Base-by-base conservation (phyloP, 1,140 invertebrate species). In the Aphidius ervi region DNA sequence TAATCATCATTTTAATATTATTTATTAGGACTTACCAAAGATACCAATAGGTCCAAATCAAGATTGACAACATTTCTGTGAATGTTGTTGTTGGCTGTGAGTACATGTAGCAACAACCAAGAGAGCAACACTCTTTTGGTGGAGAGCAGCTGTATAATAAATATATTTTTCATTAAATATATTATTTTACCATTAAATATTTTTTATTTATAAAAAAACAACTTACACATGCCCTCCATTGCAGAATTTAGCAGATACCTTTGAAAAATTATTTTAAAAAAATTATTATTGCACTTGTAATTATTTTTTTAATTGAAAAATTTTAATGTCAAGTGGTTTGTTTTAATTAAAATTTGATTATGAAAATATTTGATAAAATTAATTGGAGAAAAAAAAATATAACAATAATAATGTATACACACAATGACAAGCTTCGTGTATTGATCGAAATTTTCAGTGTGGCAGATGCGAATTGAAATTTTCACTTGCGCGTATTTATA, bases 61-160 rank as follows among this genome's bases (percentile, higher is more conserved):
- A 62, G 61, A 78, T 73, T 57, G 74, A 74, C 53, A 79, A 74
- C 73, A 78, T 78, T 62, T 76, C 75, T 77, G 79, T 58, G 74
- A 76, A 48, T 77, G 74, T 66, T 72, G 71, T 66, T 74, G 76
- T 66, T 77, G 79, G 64, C 70, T 84, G 63, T 75, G 82, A 66
- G 74, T 81, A 70, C 74, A 81, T 48, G 62, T 85, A 86, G 76
- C 88, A 91, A 75, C 88, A 90, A 56, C 86, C 88, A 72, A 85
- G 80, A 46, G 84, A 83, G 77, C 88, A 91, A 74, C 88, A 90
- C 70, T 86, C 82, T 74, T 87, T 87, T 59, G 86, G 85, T 62
- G 86, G 82, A 46, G 85, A 84, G 70, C 88, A 89, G 41, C 76
- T 79, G 50, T 45, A 68, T 71, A 70, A 62, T 65, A 61, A 67